Evolutionary conservation across 35 echinoderm and acorn worm genomes (phyloP).

Genomic region (Ophioderma brevispina): DNA sequence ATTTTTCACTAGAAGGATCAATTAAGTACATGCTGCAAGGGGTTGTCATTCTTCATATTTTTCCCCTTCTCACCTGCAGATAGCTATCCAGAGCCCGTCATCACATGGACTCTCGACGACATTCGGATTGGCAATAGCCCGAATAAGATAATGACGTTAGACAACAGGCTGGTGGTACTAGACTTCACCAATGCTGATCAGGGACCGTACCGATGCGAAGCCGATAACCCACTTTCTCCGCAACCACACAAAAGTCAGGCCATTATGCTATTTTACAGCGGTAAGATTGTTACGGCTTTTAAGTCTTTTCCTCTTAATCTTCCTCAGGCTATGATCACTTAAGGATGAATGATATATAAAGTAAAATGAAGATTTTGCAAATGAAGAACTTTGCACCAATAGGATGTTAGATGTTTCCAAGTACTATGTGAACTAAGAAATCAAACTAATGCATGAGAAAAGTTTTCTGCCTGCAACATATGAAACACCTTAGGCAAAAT

Average conservation of each 20-base stretch:
- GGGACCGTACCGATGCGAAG: conserved; percentile 53
- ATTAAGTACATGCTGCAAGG: background rate
- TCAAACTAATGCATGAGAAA: too few relatives aligned
- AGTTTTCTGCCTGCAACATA: too few relatives aligned
- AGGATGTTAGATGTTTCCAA: too few relatives aligned
- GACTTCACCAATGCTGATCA: conserved; percentile 17
- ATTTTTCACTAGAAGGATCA: background rate
- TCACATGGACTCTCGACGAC: conserved; percentile 56
- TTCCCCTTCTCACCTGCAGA: conserved; percentile 23
- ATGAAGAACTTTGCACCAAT: too few relatives aligned
- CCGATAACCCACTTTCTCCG: conserved; percentile 30
- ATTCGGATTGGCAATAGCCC: background rate
- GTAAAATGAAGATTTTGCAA: too few relatives aligned
- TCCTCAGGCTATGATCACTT: too few relatives aligned
- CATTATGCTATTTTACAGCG: conserved; percentile 1
- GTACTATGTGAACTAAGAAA: too few relatives aligned
- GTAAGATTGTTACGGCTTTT: too few relatives aligned
- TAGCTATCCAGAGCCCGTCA: conserved; percentile 51
- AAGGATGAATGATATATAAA: too few relatives aligned
- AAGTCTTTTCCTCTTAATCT: too few relatives aligned
- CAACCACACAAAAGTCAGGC: background rate
- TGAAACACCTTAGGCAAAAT: too few relatives aligned
- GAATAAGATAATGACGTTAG: conserved; percentile 46
- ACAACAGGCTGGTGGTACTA: conserved; percentile 63
- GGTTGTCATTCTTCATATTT: background rate